Conservation (phyloP, 1,140 invertebrate species). For the Cotesia typhae region DNA sequence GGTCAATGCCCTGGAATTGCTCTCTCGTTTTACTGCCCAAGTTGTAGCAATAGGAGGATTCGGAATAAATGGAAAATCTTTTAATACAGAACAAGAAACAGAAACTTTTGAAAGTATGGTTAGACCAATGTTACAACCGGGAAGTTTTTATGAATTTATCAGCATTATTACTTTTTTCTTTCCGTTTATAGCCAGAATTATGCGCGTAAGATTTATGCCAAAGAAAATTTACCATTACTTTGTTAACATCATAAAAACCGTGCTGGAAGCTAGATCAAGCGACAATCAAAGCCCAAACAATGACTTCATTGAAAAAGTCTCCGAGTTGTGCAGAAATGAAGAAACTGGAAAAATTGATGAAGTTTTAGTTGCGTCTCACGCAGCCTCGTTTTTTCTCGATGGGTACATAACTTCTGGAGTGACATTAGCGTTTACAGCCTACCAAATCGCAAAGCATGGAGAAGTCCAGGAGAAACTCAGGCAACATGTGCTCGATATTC, state of each 20-base stretch:
- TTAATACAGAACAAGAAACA: conserved; percentile 27
- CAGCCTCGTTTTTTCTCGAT: conserved; percentile 53
- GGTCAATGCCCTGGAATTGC: conserved; percentile 51
- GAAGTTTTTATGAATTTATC: neutral
- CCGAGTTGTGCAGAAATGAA: conserved; percentile 31
- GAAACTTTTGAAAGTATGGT: conserved; percentile 41
- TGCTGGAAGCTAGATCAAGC: conserved; percentile 20
- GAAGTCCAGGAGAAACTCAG: conserved; percentile 63
- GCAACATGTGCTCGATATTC: conserved; percentile 60
- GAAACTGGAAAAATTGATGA: conserved; percentile 42
- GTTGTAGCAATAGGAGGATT: conserved; percentile 63
- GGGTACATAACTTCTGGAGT: conserved; percentile 66
- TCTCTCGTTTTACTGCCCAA: conserved; percentile 63
- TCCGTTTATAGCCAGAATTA: conserved; percentile 13
- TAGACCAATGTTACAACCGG: conserved; percentile 41
- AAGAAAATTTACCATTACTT: conserved; percentile 35
- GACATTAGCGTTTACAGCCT: conserved; percentile 47
- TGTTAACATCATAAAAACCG: conserved; percentile 27
- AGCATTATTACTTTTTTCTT: conserved; percentile 12
- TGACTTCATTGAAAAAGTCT: conserved; percentile 47
- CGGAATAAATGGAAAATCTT: conserved; percentile 55
- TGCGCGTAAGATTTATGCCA: conserved; percentile 24
- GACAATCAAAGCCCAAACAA: conserved; percentile 8
- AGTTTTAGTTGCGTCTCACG: conserved; percentile 40
- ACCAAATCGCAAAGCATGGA: conserved; percentile 57